Base-by-base conservation (phyloP, 2,797 vertebrate genomes). In the Pogoniulus pusillus region DNA sequence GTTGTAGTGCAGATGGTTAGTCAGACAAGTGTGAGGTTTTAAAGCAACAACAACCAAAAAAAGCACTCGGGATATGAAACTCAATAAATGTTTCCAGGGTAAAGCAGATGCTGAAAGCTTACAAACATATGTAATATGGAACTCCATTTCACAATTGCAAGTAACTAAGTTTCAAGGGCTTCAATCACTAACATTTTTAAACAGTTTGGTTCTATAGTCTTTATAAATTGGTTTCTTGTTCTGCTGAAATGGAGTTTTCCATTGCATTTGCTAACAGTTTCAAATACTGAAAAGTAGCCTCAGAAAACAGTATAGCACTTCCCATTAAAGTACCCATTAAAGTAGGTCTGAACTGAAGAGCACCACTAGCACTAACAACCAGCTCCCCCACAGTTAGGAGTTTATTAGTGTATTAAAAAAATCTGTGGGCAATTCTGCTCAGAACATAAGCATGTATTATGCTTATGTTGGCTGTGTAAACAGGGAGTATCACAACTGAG, bases 101-200 rank as follows among this genome's bases (percentile, higher is more conserved):
- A 85, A 89, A 91, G 58, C 64, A 89, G 87, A 95, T 77, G 54
- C 55, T 86, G 74, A 90, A 94, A 91, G 57, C 74, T 73, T 74
- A 85, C 49, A 80, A 76, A 69, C 22, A 45, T 24, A 60, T 12
- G 16, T 26, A 59, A 63, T 29, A 27, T 35, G 30, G 62, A 82
- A 77, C 69, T 91, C 49, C 30, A 2, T 92, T 95, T 87, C 92
- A 90, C 78, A 93, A 82, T 2, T 84, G 54, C 12, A 93, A 92
- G 51, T 88, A 86, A 85, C 68, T 68, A 86, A 90, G 85, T 65
- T 91, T 91, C 2, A 11, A 65, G 62, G 83, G 69, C 69, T 92
- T 77, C 20, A 84, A 45, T 57, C 57, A 72, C 37, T 60, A 84
- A 54, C 29, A 57, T 83, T 89, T 83, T 78, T 47, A 85, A 87